Evolutionary conservation across 2,113 vertebrate species (phyloP), one percentile per base, ranked within the genome.

Genomic region (Psilopogon haemacephalus): DNA sequence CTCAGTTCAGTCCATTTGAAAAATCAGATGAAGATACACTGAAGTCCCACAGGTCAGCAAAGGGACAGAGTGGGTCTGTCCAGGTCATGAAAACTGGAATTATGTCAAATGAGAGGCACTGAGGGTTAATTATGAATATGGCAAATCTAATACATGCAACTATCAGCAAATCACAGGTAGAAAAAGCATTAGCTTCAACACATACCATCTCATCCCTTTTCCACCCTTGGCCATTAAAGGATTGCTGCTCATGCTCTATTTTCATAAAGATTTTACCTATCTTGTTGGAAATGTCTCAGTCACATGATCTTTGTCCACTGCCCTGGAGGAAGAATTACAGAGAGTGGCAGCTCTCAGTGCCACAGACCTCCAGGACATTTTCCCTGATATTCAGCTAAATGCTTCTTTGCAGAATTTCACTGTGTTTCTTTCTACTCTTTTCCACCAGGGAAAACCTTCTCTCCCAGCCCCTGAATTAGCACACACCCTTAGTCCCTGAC

Each of bases 41-140:
- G 32, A 70, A 70, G 90, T 80, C 71, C 71, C 93, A 40, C 30
- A 55, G 92, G 94, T 94, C 85, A 94, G n/a, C 75, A 77, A 50
- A 59, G 94, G 81, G 93, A 76, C 63, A 63, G 55, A 0, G 33
- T 6, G 77, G 86, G 84, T n/a, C 88, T 72, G 67, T 12, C 58
- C 23, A 82, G 90, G 90, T 72, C 89, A 70, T 26, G 19, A 76
- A 79, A 91, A 69, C 84, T 82, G 81, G 74, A 94, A 90, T 93
- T 89, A 86, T 2, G 1, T 89, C 86, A 79, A 38, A 72, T 74
- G 78, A 95, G 86, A 93, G 86, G 69, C 74, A 13, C 62, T 2
- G 63, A n/a, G 84, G 92, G 92, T 89, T 93, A 96, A 95, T 92
- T 46, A 73, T 30, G 71, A 65, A 55, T 65, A 20, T 6, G 64